phyloP scores from a whole-genome alignment of 2,888 invertebrate species.

The Pimpla rufipes region DNA sequence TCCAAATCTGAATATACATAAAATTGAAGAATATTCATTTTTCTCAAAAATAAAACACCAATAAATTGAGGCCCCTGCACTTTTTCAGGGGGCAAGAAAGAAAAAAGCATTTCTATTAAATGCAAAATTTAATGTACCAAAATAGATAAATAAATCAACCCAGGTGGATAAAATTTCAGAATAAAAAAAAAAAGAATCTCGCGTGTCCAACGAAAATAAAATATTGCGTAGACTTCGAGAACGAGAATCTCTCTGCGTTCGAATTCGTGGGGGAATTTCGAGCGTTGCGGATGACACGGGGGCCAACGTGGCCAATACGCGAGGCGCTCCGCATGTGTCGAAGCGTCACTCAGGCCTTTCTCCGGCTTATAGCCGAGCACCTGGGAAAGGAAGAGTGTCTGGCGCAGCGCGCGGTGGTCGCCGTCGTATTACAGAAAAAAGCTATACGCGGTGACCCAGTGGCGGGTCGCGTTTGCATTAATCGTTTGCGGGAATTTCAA shows the following conservation, averaged over 20 bases:
- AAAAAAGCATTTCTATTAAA: too few relatives aligned
- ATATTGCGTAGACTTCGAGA: not conserved
- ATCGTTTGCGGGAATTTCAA: slow-evolving; percentile 58
- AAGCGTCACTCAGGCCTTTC: slow-evolving; percentile 48
- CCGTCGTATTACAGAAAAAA: slow-evolving; percentile 17
- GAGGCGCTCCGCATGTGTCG: slow-evolving; percentile 29
- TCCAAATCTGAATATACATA: too few relatives aligned
- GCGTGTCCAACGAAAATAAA: not conserved
- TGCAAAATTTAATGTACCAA: too few relatives aligned
- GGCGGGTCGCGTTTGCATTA: slow-evolving; percentile 47
- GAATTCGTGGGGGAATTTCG: slow-evolving; percentile 7
- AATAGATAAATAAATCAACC: too few relatives aligned
- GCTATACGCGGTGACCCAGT: slow-evolving; percentile 55
- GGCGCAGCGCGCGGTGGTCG: slow-evolving; percentile 16
- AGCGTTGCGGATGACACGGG: slow-evolving; percentile 6
- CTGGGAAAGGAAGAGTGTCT: slow-evolving; percentile 46
- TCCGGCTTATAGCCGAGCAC: slow-evolving; percentile 22
- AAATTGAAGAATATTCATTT: too few relatives aligned
- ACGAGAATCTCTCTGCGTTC: slow-evolving; percentile 16
- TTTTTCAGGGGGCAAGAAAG: too few relatives aligned
- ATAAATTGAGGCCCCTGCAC: too few relatives aligned
- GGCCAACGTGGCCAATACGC: not conserved
- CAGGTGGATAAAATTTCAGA: too few relatives aligned
- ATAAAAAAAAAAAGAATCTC: too few relatives aligned
- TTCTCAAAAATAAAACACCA: too few relatives aligned